phyloP scores from a whole-genome alignment of 2,113 vertebrate genomes.

The Piaya cayana region DNA sequence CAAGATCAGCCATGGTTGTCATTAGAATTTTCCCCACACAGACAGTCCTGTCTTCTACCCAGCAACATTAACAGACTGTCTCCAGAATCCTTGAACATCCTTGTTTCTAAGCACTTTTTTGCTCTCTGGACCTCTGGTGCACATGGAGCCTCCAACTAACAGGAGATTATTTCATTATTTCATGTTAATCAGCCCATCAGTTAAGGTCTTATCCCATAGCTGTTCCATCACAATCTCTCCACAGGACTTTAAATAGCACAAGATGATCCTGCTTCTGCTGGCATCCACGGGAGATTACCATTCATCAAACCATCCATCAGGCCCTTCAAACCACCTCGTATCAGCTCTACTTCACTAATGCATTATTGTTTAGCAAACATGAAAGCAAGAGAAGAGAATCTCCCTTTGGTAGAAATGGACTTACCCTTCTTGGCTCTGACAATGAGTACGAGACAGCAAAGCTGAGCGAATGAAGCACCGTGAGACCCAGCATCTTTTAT shows the following conservation, averaged over 20 bases:
- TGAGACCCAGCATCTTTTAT: background rate
- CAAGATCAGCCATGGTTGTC: rapidly evolving
- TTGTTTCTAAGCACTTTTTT: too few relatives aligned
- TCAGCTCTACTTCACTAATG: rapidly evolving
- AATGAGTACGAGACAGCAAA: rapidly evolving
- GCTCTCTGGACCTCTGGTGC: background rate
- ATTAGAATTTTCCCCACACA: rapidly evolving
- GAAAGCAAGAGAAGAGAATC: rapidly evolving
- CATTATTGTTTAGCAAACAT: background rate
- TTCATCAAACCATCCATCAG: background rate
- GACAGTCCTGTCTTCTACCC: rapidly evolving
- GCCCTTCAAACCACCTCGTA: background rate
- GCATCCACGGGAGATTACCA: too few relatives aligned
- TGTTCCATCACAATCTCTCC: rapidly evolving
- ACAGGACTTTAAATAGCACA: rapidly evolving
- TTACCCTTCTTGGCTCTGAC: background rate
- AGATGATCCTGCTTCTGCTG: background rate
- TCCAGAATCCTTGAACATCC: background rate
- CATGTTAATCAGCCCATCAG: background rate
- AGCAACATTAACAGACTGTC: rapidly evolving
- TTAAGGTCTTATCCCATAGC: background rate
- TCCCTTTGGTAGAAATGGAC: background rate
- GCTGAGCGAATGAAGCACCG: background rate
- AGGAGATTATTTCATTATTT: background rate
- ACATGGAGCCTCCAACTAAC: background rate